Evolutionary conservation across 1,140 invertebrate genomes (phyloP).

Genomic region (Protaetia brevitarsis): DNA sequence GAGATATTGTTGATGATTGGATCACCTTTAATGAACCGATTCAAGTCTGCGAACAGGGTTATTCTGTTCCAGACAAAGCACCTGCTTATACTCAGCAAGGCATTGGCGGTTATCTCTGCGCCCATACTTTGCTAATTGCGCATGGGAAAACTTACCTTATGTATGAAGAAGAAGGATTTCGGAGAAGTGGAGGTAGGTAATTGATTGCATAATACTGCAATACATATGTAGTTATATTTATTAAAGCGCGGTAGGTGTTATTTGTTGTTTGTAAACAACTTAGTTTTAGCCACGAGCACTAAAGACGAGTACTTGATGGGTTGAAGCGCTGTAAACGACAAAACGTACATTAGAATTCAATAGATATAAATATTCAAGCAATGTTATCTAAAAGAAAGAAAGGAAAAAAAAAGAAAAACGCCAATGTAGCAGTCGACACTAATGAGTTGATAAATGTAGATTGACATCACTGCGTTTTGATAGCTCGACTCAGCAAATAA

Average conservation of each 20-base stretch:
- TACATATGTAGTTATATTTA: not conserved
- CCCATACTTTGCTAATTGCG: conserved; percentile 46
- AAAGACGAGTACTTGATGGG: conserved; percentile 46
- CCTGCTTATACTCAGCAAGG: conserved; percentile 24
- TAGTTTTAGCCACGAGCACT: not conserved
- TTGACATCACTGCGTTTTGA: too few relatives aligned
- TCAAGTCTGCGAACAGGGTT: conserved; percentile 2
- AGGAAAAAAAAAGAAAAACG: too few relatives aligned
- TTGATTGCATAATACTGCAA: conserved; percentile 14
- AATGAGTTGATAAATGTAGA: too few relatives aligned
- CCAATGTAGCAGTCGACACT: too few relatives aligned
- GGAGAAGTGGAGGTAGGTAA: not conserved
- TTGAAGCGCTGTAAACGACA: too few relatives aligned
- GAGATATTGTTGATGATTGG: conserved; percentile 54
- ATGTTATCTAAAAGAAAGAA: too few relatives aligned
- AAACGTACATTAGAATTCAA: too few relatives aligned
- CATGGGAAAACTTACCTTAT: conserved; percentile 48
- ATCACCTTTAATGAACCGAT: conserved; percentile 31
- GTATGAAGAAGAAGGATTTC: conserved; percentile 47
- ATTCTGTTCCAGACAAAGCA: not conserved
- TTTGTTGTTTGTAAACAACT: not conserved
- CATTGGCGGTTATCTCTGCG: conserved; percentile 47
- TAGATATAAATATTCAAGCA: too few relatives aligned
- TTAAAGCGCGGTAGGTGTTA: too few relatives aligned
- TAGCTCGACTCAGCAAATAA: too few relatives aligned